Evolutionary conservation across 2,113 vertebrate genomes (phyloP), one percentile per base, ranked within the genome.

Genomic region (Calypte anna): DNA sequence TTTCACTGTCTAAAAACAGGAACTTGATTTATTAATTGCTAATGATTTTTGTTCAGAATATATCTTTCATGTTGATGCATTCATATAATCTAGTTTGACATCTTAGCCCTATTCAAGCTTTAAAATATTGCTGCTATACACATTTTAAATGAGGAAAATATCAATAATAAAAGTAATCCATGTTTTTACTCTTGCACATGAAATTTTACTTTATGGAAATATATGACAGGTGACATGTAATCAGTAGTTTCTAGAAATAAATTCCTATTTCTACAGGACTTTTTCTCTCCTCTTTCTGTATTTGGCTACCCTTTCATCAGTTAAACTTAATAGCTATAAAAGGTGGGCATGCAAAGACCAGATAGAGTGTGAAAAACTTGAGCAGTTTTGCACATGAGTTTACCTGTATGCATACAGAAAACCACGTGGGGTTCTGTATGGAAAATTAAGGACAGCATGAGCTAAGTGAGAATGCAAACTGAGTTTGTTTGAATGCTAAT

Each of bases 401-500:
- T 69, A 53, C 96, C 69, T 91, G 69, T 72, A 87, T 94, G 86
- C 82, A 93, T 90, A 76, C 46, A 25, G 55, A 96, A 96, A 94
- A 48, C 63, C n/a, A 17, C 59, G 59, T 21, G 6, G 43, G 59
- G 9, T 40, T 94, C 74, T 67, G 62, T 86, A 46, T 9, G 69
- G 95, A 96, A 94, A 96, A 91, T 90, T 93, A 94, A 97, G 72
- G 82, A 25, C 15, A 53, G 36, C 54, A 36, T 0, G 12, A 91
- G 63, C 58, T 90, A 83, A 78, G 68, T 85, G 85, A 94, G 66
- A 79, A 92, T 91, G 91, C 67, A 7, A 75, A 73, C 63, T 68
- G 86, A 81, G 92, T 96, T 97, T 96, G 63, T 88, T 75, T 91
- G 94, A 97, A 96, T 98, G 86, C 57, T 91, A 91, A 96, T 97